These are phyloP conservation scores for Erythrocebus patas DNA, from an alignment of 2,113 vertebrate genomes.

Conservation along the genomic window DNA sequence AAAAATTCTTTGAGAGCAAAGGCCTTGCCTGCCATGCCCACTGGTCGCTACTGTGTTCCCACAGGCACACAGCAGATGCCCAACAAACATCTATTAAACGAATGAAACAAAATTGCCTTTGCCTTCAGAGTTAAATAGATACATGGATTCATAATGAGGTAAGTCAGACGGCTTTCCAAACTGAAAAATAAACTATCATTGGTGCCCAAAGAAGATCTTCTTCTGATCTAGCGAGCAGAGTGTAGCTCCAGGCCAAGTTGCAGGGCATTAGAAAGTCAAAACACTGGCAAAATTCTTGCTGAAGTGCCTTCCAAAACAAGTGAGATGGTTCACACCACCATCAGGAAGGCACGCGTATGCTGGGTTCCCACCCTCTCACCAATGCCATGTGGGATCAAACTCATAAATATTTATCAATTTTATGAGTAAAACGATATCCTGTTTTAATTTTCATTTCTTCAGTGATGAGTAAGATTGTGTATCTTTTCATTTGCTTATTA, in stretches of 20 bases:
- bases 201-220: not conserved
- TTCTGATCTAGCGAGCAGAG: not conserved
- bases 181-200: not conserved
- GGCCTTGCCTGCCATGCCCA: not conserved
- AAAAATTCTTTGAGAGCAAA: not conserved
- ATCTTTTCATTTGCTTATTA: not conserved
- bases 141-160: not conserved
- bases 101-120: not conserved
- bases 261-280: not conserved
- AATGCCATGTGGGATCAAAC: not conserved
- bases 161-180: not conserved
- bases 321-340: not conserved
- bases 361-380: not conserved
- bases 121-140: not conserved
- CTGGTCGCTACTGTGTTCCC: not conserved
- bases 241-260: not conserved
- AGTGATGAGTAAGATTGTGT: not conserved
- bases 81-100: not conserved
- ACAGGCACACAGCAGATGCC: not conserved
- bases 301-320: not conserved
- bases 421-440: not conserved
- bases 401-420: not conserved
- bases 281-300: not conserved
- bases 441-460: slow-evolving; percentile 21
- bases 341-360: not conserved